Percentiles rank a stretch among this genome's conserved stretches.
Evolutionary conservation across 1,140 invertebrate genomes (phyloP).

Genomic region (Cydia pomonella): DNA sequence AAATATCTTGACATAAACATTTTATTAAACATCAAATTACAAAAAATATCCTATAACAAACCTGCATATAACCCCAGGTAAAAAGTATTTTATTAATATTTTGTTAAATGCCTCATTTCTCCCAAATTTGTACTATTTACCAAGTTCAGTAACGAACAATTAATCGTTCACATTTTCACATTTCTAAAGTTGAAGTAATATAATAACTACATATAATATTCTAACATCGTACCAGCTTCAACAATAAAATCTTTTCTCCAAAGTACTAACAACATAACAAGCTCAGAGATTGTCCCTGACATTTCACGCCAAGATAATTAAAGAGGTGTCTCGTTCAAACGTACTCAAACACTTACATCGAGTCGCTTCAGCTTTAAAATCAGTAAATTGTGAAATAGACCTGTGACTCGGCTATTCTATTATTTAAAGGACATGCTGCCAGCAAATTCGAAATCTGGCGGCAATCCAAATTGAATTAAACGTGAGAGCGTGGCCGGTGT

Average conservation of each 20-base stretch:
- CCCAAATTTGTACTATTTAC: no score
- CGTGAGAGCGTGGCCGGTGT: constrained; percentile 51
- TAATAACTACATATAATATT: no score
- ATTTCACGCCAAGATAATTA: background rate
- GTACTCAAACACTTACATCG: constrained; percentile 35
- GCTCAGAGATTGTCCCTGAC: background rate
- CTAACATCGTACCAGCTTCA: background rate
- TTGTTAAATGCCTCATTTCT: no score
- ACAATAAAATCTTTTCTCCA: background rate
- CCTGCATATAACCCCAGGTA: no score
- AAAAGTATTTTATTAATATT: background rate
- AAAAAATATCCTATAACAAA: no score
- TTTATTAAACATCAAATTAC: no score
- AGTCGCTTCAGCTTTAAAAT: constrained; percentile 42
- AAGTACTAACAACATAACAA: background rate
- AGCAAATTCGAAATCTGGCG: constrained; percentile 69
- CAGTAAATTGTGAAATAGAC: constrained; percentile 53
- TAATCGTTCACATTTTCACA: no score
- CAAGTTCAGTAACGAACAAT: no score
- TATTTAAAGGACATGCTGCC: constrained; percentile 66
- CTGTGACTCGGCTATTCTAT: constrained; percentile 62
- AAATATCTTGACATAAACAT: no score
- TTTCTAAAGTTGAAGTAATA: no score
- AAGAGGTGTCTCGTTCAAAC: constrained; percentile 13
- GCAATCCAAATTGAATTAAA: constrained; percentile 71